A percentile compares a stretch with the other conserved stretches of the same genome.
phyloP scores from a whole-genome alignment of 2,113 vertebrate species.

The Progne subis region DNA sequence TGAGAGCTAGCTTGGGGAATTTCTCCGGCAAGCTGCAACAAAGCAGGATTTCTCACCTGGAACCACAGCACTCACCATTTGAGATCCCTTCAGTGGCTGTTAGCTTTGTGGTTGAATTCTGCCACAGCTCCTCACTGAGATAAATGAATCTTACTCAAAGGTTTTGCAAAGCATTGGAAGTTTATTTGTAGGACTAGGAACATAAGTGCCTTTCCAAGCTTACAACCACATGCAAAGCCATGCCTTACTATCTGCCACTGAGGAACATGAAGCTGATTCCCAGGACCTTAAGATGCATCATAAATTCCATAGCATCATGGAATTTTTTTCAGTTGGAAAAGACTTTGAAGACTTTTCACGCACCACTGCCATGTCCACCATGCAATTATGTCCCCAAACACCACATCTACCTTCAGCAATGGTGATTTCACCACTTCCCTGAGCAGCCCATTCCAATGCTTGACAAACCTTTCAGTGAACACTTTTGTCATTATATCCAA shows the following conservation, averaged over 20 bases:
- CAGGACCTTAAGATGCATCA: not conserved
- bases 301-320: not conserved
- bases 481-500: not conserved
- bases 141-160: not conserved
- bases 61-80: not conserved
- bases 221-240: not conserved
- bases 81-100: not conserved
- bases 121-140: not conserved
- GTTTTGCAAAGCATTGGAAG: not conserved
- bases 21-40: too few species aligned
- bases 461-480: fast-evolving
- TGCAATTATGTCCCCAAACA: not conserved
- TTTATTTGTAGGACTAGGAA: not conserved
- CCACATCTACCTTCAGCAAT: fast-evolving
- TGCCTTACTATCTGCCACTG: not conserved
- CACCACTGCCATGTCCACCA: not conserved
- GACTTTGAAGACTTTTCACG: not conserved
- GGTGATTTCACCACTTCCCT: not conserved
- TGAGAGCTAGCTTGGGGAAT: too few species aligned
- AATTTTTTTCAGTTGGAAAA: not conserved
- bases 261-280: not conserved
- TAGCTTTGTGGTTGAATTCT: not conserved
- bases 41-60: not conserved
- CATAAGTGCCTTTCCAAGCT: not conserved
- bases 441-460: not conserved